Evolutionary conservation across 1,140 invertebrate genomes (phyloP).

Genomic region (Drosophila erecta): DNA sequence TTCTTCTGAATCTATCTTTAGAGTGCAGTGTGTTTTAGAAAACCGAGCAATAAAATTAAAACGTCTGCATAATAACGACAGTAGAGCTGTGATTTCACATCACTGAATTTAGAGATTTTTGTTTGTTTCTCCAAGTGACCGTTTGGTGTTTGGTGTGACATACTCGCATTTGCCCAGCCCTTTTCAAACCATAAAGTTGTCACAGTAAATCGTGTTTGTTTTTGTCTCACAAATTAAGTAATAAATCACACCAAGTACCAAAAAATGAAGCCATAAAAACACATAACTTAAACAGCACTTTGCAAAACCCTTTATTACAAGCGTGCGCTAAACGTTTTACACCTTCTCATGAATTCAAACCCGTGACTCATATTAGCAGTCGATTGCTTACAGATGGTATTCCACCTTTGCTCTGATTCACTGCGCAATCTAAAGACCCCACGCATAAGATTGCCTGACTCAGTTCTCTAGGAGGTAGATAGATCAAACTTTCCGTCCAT

Average conservation of each 20-base stretch:
- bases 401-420: constrained; percentile 17
- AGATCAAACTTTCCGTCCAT: constrained; percentile 30
- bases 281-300: background rate
- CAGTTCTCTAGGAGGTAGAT: background rate
- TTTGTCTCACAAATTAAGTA: background rate
- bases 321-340: background rate
- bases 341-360: background rate
- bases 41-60: constrained; percentile 2
- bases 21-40: constrained; percentile 20
- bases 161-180: background rate
- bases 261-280: background rate
- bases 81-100: too few species aligned
- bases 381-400: background rate
- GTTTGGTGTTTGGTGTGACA: too few species aligned
- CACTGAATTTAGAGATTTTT: background rate
- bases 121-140: background rate
- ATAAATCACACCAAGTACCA: background rate
- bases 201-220: background rate
- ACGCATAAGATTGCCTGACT: constrained; percentile 6
- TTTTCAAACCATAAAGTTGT: background rate
- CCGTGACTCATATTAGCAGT: background rate
- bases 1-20: constrained; percentile 15
- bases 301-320: background rate
- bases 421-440: background rate
- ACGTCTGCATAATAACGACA: background rate